Percentiles rank a stretch among this genome's conserved stretches.
Conservation (phyloP, 1,140 invertebrate genomes). For the Drosophila micromelanica region DNA sequence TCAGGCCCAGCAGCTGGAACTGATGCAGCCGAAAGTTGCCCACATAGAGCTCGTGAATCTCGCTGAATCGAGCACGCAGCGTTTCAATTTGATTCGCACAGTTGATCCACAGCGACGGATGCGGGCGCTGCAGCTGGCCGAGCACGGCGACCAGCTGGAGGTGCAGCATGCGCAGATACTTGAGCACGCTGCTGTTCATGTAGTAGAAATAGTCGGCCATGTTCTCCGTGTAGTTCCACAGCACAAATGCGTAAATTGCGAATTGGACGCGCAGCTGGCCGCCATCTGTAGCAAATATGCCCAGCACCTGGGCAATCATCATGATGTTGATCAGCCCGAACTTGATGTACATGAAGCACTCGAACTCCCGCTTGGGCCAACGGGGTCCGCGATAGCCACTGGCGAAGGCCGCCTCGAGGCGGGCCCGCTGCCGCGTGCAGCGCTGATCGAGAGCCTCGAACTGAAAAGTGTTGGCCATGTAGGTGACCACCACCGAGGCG, state of each 20-base stretch:
- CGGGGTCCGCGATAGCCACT: conserved; percentile 21
- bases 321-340: conserved; percentile 72
- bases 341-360: conserved; percentile 71
- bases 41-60: conserved; percentile 59
- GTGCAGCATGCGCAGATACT: conserved; percentile 62
- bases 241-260: conserved; percentile 71
- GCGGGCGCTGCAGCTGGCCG: conserved; percentile 5
- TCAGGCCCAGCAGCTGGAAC: conserved; percentile 68
- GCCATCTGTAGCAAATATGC: conserved; percentile 47
- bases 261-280: conserved; percentile 54
- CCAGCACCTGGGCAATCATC: conserved; percentile 70
- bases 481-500: conserved; percentile 65
- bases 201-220: conserved; percentile 80
- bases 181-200: conserved; percentile 61
- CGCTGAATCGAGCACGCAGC: conserved; percentile 30
- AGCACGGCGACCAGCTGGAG: conserved; percentile 38
- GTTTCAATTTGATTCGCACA: too few species aligned
- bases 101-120: conserved; percentile 1
- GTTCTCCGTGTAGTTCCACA: conserved; percentile 79
- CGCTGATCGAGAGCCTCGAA: conserved; percentile 62
- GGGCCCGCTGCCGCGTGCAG: conserved; percentile 52
- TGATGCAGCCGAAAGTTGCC: conserved; percentile 68
- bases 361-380: conserved; percentile 46
- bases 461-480: conserved; percentile 69
- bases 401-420: conserved; percentile 49